Evolutionary conservation across 2,888 invertebrate genomes (phyloP).

Genomic region (Clanis bilineata): DNA sequence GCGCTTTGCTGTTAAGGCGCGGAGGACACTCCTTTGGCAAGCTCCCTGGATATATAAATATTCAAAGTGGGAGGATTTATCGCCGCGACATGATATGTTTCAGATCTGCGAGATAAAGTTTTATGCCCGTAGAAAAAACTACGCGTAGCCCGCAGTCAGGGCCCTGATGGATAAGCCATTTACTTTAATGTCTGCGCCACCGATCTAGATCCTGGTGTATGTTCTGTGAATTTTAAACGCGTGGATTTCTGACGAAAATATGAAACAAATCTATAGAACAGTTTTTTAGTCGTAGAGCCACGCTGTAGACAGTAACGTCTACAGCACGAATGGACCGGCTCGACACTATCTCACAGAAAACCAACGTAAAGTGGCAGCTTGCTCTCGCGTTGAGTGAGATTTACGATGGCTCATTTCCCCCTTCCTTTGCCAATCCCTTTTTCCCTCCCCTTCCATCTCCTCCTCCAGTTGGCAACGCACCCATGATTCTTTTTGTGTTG

Average conservation of each 20-base stretch:
- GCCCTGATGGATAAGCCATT: not conserved
- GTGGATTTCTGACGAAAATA: not conserved
- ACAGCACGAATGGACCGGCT: too few species aligned
- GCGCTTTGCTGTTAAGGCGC: conserved; percentile 41
- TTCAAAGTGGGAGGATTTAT: conserved; percentile 44
- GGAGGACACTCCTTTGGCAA: conserved; percentile 46
- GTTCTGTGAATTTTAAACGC: not conserved
- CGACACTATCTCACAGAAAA: too few species aligned
- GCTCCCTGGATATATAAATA: conserved; percentile 42
- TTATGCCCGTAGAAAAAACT: conserved; percentile 2
- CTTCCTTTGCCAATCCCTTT: too few species aligned
- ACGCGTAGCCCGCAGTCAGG: not conserved
- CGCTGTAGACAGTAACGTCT: too few species aligned
- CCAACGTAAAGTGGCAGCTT: too few species aligned
- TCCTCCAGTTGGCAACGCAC: too few species aligned
- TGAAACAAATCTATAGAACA: too few species aligned
- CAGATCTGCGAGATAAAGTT: conserved; percentile 28
- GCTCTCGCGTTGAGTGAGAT: too few species aligned
- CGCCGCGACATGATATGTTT: conserved; percentile 41
- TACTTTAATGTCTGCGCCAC: not conserved
- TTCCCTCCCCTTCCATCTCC: too few species aligned
- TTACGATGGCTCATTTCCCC: too few species aligned
- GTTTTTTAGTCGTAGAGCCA: too few species aligned
- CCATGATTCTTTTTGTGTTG: too few species aligned
- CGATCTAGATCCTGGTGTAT: not conserved